Conservation (phyloP, 2,888 invertebrate genomes). For the Dimorphilus gyrociliatus region DNA sequence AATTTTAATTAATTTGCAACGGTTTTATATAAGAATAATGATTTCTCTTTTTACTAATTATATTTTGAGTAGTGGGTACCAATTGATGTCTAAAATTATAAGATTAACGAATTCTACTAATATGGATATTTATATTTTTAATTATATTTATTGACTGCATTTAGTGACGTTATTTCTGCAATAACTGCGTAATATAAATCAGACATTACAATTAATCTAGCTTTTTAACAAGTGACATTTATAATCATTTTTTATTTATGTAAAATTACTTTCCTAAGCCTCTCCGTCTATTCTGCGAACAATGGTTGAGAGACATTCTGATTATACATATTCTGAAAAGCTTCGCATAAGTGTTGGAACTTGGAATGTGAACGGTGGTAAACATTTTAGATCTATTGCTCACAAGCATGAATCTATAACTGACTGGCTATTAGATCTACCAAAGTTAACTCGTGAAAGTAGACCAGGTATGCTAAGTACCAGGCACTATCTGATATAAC, state of each 20-base stretch:
- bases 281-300: conserved; percentile 18
- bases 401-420: conserved; percentile 50
- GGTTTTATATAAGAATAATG: too few species aligned
- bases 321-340: conserved; percentile 19
- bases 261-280: conserved; percentile 17
- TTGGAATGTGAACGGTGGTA: conserved; percentile 98
- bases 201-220: too few species aligned
- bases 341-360: conserved; percentile 76
- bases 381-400: conserved; percentile 88
- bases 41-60: too few species aligned
- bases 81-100: too few species aligned
- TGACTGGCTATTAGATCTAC: conserved; percentile 58
- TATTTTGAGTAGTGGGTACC: too few species aligned
- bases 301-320: conserved; percentile 19
- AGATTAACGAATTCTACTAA: too few species aligned
- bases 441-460: conserved; percentile 38
- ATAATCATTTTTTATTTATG: conserved; percentile 49
- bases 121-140: too few species aligned
- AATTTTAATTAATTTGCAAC: too few species aligned
- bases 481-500: not conserved
- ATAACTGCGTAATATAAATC: too few species aligned
- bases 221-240: too few species aligned
- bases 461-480: conserved; percentile 14
- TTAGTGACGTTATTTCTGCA: too few species aligned
- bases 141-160: too few species aligned